Evolutionary conservation across 1,140 invertebrate genomes (phyloP).

Genomic region (Heliconius nattereri): DNA sequence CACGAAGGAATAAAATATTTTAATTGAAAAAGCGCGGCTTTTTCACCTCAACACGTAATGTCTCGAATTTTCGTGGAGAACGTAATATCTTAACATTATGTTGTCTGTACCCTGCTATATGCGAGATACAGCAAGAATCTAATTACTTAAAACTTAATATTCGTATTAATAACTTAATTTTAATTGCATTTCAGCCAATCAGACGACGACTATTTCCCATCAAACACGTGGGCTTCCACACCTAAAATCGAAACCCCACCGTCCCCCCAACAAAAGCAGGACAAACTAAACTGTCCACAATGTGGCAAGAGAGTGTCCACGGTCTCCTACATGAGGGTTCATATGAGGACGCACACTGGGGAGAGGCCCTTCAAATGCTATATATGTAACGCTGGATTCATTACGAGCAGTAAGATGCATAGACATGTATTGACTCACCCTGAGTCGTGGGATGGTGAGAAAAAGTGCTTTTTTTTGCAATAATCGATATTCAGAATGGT

Average conservation of each 20-base stretch:
- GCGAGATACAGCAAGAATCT: no score
- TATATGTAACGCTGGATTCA: conserved; percentile 87
- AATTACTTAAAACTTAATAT: no score
- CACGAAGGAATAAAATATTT: no score
- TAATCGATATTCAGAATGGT: neutral
- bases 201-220: conserved; percentile 68
- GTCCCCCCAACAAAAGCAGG: conserved; percentile 20
- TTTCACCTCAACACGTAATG: no score
- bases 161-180: neutral
- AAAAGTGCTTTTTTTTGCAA: neutral
- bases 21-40: no score
- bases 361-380: conserved; percentile 87
- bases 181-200: conserved; percentile 43
- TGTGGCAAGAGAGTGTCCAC: conserved; percentile 62
- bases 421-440: conserved; percentile 64
- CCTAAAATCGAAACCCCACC: conserved; percentile 42
- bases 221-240: conserved; percentile 59
- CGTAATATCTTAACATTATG: no score
- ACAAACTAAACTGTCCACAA: conserved; percentile 42
- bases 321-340: conserved; percentile 65
- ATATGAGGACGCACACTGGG: conserved; percentile 83
- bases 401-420: conserved; percentile 81
- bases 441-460: conserved; percentile 50
- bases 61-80: no score
- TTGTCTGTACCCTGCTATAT: no score